Base-by-base conservation (phyloP, 2,797 vertebrate genomes). In the Potorous gilbertii region DNA sequence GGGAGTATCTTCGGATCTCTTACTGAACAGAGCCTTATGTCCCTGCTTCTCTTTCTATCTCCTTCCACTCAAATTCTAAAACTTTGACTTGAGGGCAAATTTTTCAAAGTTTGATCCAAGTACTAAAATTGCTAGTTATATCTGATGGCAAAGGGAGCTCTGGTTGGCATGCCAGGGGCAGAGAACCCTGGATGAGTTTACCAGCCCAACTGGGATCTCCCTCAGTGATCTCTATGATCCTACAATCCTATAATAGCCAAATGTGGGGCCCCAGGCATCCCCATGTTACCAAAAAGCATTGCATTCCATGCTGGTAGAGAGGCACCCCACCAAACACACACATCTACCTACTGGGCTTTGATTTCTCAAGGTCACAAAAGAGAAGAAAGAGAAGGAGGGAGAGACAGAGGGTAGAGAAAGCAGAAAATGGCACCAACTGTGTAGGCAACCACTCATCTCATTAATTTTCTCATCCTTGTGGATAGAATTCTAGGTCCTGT, bases 401-500 rank as follows among this genome's bases (percentile, higher is more conserved):
- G 5, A 2, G 34, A 18, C 24, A 92, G 34, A 12, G 59, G 55
- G 5, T 66, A 34, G 2, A 57, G 29, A 29, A 16, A 54, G 34
- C n/a, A 55, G 81, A 46, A 94, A 55, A 87, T 46, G 24, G 74
- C 40, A 87, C 40, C 24, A 50, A 2, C 40, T 6, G 21, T 50
- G 9, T 87, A 21, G 29, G 90, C 90, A 54, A 55, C 50, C 90
- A 31, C 6, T 54, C 40, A 56, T 46, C 92, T 90, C 92, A 1
- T 34, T 66, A 18, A n/a, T 55, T 95, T 92, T 55, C 40, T 95
- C 56, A 92, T 56, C 31, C 74, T 57, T 92, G 0, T 92, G 90
- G 92, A 31, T 21, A 94, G 90, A 96, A 52, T 57, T 29, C 46
- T 56, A 54, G 91, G 87, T 94, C 57, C n/a, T 54, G 54, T 31